phyloP scores from a whole-genome alignment of 2,888 invertebrate genomes.

The Luffia ferchaultella region DNA sequence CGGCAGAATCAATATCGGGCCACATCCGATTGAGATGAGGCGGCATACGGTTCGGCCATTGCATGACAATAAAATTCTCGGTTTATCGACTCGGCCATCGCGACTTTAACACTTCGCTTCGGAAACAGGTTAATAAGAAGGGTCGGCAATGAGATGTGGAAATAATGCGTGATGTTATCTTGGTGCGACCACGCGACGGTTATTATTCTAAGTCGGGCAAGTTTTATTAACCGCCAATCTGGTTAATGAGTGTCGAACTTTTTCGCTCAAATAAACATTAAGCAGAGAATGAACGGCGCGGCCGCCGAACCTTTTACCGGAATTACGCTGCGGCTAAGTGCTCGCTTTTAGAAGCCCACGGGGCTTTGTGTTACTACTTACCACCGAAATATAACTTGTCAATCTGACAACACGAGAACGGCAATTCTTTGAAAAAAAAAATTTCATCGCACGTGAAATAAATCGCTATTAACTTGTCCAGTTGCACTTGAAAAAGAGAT shows the following conservation, averaged over 20 bases:
- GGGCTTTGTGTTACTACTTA: no score
- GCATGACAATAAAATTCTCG: slow-evolving; percentile 26
- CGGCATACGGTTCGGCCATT: background rate
- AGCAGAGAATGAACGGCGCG: slow-evolving; percentile 42
- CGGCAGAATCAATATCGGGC: background rate
- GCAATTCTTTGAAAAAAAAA: no score
- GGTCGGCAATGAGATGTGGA: slow-evolving; percentile 43
- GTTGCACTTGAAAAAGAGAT: no score
- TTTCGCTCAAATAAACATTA: slow-evolving; percentile 60
- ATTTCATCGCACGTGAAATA: no score
- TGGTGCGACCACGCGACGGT: slow-evolving; percentile 17
- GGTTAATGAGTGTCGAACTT: slow-evolving; percentile 51
- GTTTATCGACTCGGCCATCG: slow-evolving; percentile 37
- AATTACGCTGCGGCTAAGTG: slow-evolving; percentile 50
- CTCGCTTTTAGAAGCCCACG: slow-evolving; percentile 32
- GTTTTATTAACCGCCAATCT: slow-evolving; percentile 52
- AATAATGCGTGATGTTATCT: slow-evolving; percentile 50
- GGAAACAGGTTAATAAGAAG: slow-evolving; percentile 41
- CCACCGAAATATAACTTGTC: no score
- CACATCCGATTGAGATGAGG: background rate
- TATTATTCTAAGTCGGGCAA: slow-evolving; percentile 37
- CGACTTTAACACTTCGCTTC: slow-evolving; percentile 36
- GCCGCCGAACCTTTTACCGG: slow-evolving; percentile 48
- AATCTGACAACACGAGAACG: no score
- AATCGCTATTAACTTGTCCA: no score